A percentile compares a stretch with the other conserved stretches of the same genome.
These are phyloP conservation scores for Drosophila rufa DNA, from an alignment of 1,140 invertebrate genomes.

Conservation along the genomic window DNA sequence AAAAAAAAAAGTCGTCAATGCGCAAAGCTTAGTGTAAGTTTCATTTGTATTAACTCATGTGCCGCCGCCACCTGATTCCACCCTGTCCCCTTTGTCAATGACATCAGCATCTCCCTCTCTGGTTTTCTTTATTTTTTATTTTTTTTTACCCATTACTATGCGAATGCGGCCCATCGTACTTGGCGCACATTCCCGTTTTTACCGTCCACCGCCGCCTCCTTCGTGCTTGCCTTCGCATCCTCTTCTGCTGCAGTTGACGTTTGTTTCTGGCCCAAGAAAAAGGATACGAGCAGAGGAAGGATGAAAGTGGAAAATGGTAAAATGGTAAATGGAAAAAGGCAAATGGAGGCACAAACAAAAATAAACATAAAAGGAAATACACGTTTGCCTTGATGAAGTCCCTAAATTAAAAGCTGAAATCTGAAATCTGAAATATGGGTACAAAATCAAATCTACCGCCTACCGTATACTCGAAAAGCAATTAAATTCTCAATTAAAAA, in stretches of 20 bases:
- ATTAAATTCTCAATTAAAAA: slow-evolving; percentile 31
- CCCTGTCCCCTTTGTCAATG: slow-evolving; percentile 22
- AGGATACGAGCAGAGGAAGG: slow-evolving; percentile 25
- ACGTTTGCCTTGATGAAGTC: slow-evolving; percentile 20
- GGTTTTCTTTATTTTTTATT: neutral
- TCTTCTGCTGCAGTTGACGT: slow-evolving; percentile 53
- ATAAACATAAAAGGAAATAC: slow-evolving; percentile 48
- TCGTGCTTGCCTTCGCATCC: slow-evolving; percentile 17
- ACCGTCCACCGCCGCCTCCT: neutral
- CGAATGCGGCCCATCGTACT: slow-evolving; percentile 31
- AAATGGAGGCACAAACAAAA: slow-evolving; percentile 25
- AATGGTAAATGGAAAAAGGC: slow-evolving; percentile 14
- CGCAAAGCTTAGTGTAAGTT: slow-evolving; percentile 41
- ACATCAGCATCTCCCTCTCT: slow-evolving; percentile 41
- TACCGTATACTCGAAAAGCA: slow-evolving; percentile 12
- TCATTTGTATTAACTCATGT: slow-evolving; percentile 52
- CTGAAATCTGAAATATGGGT: slow-evolving; percentile 8
- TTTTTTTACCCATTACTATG: neutral
- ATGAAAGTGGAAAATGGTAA: slow-evolving; percentile 4
- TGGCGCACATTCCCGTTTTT: slow-evolving; percentile 12
- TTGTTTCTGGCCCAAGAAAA: slow-evolving; percentile 49
- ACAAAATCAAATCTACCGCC: slow-evolving; percentile 6
- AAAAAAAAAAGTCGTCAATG: slow-evolving; percentile 9
- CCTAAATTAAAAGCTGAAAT: slow-evolving; percentile 27
- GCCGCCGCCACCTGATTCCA: slow-evolving; percentile 36